These are phyloP conservation scores for Drosophila triauraria DNA, from an alignment of 1,140 invertebrate species.

Conservation along the genomic window DNA sequence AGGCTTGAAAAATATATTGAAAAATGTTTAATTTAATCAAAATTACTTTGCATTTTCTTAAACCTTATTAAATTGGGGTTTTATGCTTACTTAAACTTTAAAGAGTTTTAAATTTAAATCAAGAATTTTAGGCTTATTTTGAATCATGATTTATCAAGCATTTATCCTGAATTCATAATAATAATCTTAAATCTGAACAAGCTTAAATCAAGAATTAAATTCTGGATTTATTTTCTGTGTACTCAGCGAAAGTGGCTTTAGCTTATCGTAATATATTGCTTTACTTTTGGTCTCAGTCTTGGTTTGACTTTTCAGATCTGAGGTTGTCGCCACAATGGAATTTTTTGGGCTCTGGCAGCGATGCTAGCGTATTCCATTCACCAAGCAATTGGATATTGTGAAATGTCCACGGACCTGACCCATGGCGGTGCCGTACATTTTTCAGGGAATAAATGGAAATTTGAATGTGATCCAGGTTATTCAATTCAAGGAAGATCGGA, in stretches of 20 bases:
- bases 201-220: no score
- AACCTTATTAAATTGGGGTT: no score
- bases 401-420: not conserved
- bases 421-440: not conserved
- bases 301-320: not conserved
- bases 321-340: not conserved
- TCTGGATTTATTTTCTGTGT: no score
- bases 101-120: no score
- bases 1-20: no score
- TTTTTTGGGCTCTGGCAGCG: not conserved
- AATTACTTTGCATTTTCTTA: no score
- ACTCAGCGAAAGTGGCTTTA: not conserved
- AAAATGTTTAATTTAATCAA: no score
- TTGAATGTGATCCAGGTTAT: constrained; percentile 6
- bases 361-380: not conserved
- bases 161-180: no score
- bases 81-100: no score
- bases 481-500: not conserved
- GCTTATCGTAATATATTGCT: not conserved
- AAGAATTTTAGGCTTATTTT: no score
- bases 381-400: not conserved
- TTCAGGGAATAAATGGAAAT: not conserved
- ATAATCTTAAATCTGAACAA: no score
- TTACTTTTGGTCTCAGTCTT: not conserved
- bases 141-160: no score